Evolutionary conservation across 2,888 invertebrate species (phyloP), one percentile per base, ranked within the genome.

Genomic region (Caenorhabditis macrosperma): DNA sequence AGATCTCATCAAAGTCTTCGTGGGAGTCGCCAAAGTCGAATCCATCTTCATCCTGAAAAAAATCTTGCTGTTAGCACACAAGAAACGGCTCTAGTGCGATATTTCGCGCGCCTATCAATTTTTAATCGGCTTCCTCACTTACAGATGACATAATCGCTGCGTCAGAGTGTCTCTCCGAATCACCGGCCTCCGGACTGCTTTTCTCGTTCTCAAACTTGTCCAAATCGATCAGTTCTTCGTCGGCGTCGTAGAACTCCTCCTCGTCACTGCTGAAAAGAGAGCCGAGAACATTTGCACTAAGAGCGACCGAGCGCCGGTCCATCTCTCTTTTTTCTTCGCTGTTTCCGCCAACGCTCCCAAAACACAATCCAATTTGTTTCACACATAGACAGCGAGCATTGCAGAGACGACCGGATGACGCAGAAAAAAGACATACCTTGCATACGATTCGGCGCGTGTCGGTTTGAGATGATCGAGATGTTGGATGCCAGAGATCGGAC

Each of bases 221-320:
- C 50, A 84, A 69, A 69, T 84, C 84, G 54, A 84, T 66, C 59
- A 82, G 59, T 66, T 86, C 83, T 57, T 89, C 84, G 76, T 90
- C 82, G 59, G 89, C 82, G 74, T 85, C 82, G 78, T 87, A 82
- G 85, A 90, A 85, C 81, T 93, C 76, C 38, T 84, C 84, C 94
- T 93, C 72, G 94, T 93, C 92, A 93, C 93, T 76, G 93, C 83
- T 84, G 57, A 71, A 82, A 72, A 61, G 44, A 64, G 12, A 38
- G 38, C 38, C 38, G 38, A 64, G 52, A 24, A 61, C 24, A 54
- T 72, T 55, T 63, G 52, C 63, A 72, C 63, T 72, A 48, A 66
- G 20, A 66, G 30, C 20, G 7, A 26, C 26, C 38, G 38, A 5
- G 12, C 38, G 38, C 12, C 38, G 12, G 38, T 38, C 38, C 38